phyloP scores from a whole-genome alignment of 2,113 vertebrate genomes.

The Sclerurus mexicanus region DNA sequence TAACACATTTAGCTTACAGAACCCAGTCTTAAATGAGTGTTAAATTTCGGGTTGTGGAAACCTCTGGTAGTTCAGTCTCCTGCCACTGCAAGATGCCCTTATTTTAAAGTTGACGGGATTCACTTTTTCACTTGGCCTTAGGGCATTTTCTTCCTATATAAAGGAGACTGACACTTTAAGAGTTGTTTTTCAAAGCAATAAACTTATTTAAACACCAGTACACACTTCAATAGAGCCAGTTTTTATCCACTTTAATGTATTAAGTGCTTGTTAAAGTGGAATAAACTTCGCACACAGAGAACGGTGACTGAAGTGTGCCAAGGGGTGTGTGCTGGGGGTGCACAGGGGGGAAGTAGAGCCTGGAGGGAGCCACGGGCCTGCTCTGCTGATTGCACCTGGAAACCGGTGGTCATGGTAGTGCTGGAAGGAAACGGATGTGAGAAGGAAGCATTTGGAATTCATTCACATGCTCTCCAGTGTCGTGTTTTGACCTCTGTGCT shows the following conservation, averaged over 20 bases:
- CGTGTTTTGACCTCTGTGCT: background rate
- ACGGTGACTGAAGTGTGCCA: background rate
- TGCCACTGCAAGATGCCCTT: background rate
- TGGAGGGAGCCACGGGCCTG: background rate
- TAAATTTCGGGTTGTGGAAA: background rate
- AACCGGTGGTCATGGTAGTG: background rate
- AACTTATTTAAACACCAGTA: background rate
- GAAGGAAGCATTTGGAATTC: background rate
- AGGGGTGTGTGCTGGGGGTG: background rate
- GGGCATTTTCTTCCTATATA: background rate
- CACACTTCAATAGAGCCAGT: background rate
- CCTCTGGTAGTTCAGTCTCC: background rate
- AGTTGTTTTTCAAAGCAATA: background rate
- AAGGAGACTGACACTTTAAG: background rate
- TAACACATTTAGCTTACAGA: background rate
- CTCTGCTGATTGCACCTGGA: background rate
- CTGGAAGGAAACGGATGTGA: background rate
- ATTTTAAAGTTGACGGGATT: background rate
- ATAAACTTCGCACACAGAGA: background rate
- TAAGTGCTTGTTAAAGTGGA: background rate
- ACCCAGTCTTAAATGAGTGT: background rate
- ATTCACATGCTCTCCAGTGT: fast-evolving
- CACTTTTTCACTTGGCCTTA: background rate
- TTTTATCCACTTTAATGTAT: background rate
- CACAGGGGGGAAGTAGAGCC: background rate